Base-by-base conservation (phyloP, 2,797 vertebrate species). In the Chloroceryle amazona region DNA sequence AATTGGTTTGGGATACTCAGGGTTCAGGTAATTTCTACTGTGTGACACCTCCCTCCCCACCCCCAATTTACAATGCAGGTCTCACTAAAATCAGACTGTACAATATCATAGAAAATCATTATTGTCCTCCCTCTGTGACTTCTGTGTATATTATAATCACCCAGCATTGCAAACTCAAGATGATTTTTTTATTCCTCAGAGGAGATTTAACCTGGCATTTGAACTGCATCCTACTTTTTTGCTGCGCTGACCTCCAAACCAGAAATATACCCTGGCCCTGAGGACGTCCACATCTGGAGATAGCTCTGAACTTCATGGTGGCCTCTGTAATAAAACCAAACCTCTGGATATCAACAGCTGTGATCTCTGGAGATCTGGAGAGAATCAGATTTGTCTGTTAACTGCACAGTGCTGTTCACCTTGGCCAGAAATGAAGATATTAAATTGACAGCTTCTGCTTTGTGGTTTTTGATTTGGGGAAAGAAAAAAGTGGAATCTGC, bases 41-140 rank as follows among this genome's bases (percentile, higher is more conserved):
- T 29, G 9, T 33, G 33, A 83, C 8, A 9, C 11, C 18, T 11
- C 22, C 3, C 12, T 4, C 28, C 20, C 5, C 3, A 0, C 23
- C 29, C 16, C 65, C 12, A 13, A 35, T 8, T 49, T 47, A 65
- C 18, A 65, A 23, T 4, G 31, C 19, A 49, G 28, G 15, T 72
- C 28, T 70, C 62, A 70, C 71, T 60, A 57, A 62, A 78, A 51
- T 3, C 39, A 54, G 35, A 16, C 23, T n/a, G 14, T 70, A 35
- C 37, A 41, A 8, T n/a, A 52, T 25, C 4, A 35, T 11, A 46
- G 37, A 51, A 82, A 63, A 81, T 13, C 2, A 44, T 65, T 44
- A 3, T 65, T 87, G 65, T 39, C 35, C 16, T 61, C 63, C 31
- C 25, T n/a, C 49, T 78, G 11, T 68, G 61, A 62, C 19, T 58